Conservation (phyloP, 1,140 invertebrate species). For the Magallana ariakensis region DNA sequence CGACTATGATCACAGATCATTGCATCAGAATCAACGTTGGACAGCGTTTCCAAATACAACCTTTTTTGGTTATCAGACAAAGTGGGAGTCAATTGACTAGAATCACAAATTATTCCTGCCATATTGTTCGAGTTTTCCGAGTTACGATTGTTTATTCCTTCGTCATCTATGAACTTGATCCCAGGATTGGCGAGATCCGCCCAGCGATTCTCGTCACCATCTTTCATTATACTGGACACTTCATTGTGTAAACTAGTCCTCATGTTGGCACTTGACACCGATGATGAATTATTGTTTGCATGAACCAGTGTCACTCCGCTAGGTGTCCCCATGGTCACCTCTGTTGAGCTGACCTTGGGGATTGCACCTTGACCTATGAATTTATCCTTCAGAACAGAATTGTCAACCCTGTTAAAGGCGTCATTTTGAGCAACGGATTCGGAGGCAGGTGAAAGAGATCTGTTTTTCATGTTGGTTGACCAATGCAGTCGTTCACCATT, state of each 20-base stretch:
- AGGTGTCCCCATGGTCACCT: constrained; percentile 7
- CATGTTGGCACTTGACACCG: constrained; percentile 3
- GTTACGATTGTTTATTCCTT: constrained; percentile 61
- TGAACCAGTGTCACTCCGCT: background rate
- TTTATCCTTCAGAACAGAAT: constrained; percentile 60
- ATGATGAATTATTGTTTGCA: constrained; percentile 45
- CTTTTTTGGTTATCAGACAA: constrained; percentile 65
- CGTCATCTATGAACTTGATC: constrained; percentile 80
- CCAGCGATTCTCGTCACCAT: constrained; percentile 71
- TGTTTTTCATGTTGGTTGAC: constrained; percentile 53
- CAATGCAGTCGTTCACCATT: constrained; percentile 43
- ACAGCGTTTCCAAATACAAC: constrained; percentile 67
- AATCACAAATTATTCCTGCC: constrained; percentile 69
- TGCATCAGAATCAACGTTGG: constrained; percentile 9
- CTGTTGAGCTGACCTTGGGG: constrained; percentile 62
- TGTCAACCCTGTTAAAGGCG: constrained; percentile 63
- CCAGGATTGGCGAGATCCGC: constrained; percentile 76
- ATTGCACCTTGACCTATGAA: constrained; percentile 68
- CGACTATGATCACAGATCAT: constrained; percentile 20
- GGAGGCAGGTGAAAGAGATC: constrained; percentile 67
- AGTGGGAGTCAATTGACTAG: constrained; percentile 67
- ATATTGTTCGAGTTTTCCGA: constrained; percentile 69
- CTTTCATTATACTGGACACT: constrained; percentile 49
- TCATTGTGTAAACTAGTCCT: constrained; percentile 56
- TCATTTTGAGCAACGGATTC: constrained; percentile 70